phyloP scores from a whole-genome alignment of 2,113 vertebrate genomes.

The Percopsis transmontana region DNA sequence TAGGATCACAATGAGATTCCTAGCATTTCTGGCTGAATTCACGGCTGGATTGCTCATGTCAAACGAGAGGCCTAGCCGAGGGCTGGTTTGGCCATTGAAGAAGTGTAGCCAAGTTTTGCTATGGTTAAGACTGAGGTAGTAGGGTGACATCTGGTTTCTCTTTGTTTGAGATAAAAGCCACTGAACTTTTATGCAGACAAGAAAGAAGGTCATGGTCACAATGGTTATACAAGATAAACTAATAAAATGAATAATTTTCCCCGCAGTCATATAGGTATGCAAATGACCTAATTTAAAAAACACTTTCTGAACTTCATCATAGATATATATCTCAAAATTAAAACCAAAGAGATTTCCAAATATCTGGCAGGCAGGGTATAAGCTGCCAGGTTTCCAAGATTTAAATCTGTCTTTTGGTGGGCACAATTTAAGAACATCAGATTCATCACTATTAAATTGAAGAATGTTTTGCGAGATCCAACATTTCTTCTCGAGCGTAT shows the following conservation, averaged over 20 bases:
- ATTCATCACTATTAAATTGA: slow-evolving; percentile 25
- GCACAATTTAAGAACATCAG: neutral
- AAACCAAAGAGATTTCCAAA: neutral
- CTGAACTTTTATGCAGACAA: neutral
- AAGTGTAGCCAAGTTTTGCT: neutral
- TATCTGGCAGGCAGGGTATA: neutral
- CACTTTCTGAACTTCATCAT: slow-evolving; percentile 8
- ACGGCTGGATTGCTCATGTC: neutral
- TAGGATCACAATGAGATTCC: neutral
- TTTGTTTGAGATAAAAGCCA: slow-evolving; percentile 1
- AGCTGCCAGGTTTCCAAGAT: slow-evolving; percentile 7
- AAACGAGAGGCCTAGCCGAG: slow-evolving; percentile 1
- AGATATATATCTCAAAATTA: slow-evolving; percentile 7
- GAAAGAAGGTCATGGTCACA: neutral
- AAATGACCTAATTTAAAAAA: neutral
- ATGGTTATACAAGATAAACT: neutral
- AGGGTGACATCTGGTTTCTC: neutral
- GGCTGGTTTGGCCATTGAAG: neutral
- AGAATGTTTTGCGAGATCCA: slow-evolving; percentile 19
- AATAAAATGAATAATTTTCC: neutral
- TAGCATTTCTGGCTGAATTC: neutral
- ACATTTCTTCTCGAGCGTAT: slow-evolving; percentile 11
- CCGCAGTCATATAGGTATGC: neutral
- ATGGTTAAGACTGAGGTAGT: neutral
- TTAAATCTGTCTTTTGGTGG: slow-evolving; percentile 9